These are phyloP conservation scores for Nicator chloris DNA, from an alignment of 2,113 vertebrate genomes.

Conservation along the genomic window DNA sequence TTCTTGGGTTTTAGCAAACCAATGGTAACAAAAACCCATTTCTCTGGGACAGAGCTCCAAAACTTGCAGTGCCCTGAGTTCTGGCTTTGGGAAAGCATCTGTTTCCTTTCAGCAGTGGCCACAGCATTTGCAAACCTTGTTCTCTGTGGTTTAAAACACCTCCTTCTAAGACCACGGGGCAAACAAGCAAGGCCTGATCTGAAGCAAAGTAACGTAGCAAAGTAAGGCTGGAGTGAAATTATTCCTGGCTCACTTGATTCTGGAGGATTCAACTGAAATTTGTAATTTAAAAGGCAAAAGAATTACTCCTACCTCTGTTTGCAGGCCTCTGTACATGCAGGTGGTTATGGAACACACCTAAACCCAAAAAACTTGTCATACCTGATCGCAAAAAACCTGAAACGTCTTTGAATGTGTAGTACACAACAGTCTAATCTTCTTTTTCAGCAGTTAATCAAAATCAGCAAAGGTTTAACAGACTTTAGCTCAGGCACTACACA, in stretches of 20 bases:
- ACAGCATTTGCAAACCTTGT: not conserved
- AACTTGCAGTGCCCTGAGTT: not conserved
- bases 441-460: not conserved
- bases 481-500: not conserved
- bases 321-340: not conserved
- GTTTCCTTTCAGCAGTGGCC: not conserved
- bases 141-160: not conserved
- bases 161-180: not conserved
- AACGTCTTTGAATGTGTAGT: not conserved
- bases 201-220: not conserved
- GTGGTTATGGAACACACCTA: not conserved
- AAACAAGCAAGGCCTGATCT: not conserved
- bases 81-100: not conserved
- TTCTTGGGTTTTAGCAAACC: slow-evolving; percentile 19
- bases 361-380: not conserved
- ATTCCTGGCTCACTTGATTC: not conserved
- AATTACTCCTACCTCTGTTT: not conserved
- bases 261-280: not conserved
- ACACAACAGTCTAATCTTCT: not conserved
- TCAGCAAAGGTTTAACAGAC: not conserved
- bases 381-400: not conserved
- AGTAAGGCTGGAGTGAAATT: not conserved
- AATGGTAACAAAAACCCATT: not conserved
- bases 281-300: not conserved
- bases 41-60: not conserved